Evolutionary conservation across 2,113 vertebrate species (phyloP).

Genomic region (Notarius lentiginosus): DNA sequence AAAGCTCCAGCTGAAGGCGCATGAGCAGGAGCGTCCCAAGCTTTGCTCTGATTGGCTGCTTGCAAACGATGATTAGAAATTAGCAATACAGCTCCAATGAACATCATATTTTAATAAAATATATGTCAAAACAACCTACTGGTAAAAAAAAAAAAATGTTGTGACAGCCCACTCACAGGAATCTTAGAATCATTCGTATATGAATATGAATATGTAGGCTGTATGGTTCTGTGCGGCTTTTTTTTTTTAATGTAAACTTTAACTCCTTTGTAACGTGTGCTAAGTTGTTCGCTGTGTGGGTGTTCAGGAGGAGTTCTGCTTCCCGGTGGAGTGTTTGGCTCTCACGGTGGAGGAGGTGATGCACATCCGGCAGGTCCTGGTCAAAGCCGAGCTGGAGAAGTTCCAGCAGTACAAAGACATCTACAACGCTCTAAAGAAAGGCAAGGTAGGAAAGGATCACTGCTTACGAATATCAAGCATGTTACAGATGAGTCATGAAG

Average conservation of each 20-base stretch:
- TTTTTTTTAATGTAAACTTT: background rate
- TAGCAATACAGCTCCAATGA: background rate
- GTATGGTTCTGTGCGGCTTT: background rate
- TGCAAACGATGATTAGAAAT: background rate
- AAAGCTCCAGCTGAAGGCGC: background rate
- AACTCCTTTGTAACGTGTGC: background rate
- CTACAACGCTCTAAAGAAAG: conserved; percentile 98
- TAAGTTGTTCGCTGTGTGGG: conserved; percentile 57
- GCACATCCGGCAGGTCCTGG: conserved; percentile 98
- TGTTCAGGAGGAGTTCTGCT: conserved; percentile 95
- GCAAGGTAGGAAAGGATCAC: conserved; percentile 80
- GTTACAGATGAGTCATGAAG: background rate
- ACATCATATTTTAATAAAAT: background rate
- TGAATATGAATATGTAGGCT: background rate
- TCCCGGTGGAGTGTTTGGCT: conserved; percentile 92
- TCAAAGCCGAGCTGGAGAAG: conserved; percentile 97
- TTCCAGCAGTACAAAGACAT: conserved; percentile 97
- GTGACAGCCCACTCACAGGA: too few relatives aligned
- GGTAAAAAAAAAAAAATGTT: background rate
- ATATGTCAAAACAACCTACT: background rate
- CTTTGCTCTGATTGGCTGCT: background rate
- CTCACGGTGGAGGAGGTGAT: conserved; percentile 98
- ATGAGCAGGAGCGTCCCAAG: background rate
- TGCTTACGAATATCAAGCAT: background rate
- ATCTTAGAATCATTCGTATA: too few relatives aligned